phyloP scores from a whole-genome alignment of 2,797 vertebrate species.

The Momotus momota region DNA sequence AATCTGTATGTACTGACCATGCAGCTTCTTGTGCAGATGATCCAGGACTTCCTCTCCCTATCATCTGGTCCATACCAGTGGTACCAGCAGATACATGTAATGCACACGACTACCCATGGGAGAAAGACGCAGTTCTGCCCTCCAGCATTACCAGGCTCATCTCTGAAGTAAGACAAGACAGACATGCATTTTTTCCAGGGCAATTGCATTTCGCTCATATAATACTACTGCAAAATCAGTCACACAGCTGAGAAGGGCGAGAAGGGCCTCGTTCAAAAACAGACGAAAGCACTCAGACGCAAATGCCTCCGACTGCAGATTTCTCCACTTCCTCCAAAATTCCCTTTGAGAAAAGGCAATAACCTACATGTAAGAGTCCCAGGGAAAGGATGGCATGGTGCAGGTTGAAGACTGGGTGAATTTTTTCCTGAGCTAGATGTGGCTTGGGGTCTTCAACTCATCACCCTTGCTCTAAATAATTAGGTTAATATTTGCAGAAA shows the following conservation, averaged over 20 bases:
- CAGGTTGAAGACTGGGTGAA: background rate
- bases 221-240: background rate
- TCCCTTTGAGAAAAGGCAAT: background rate
- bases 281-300: background rate
- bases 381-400: background rate
- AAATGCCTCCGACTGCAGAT: background rate
- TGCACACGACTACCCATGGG: accelerated
- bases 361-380: background rate
- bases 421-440: background rate
- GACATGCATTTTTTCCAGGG: background rate
- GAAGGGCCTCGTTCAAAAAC: background rate
- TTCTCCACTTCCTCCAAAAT: background rate
- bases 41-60: background rate
- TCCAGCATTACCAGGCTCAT: background rate
- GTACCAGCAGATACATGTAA: background rate
- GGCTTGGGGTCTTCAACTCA: background rate
- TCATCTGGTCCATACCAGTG: accelerated
- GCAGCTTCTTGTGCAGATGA: background rate
- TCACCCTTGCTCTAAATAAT: background rate
- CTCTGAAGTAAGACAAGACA: background rate
- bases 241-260: background rate
- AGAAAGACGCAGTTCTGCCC: background rate
- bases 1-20: accelerated
- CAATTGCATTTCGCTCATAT: background rate
- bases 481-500: background rate